phyloP scores from a whole-genome alignment of 2,113 vertebrate species.

The Cephalopterus ornatus region DNA sequence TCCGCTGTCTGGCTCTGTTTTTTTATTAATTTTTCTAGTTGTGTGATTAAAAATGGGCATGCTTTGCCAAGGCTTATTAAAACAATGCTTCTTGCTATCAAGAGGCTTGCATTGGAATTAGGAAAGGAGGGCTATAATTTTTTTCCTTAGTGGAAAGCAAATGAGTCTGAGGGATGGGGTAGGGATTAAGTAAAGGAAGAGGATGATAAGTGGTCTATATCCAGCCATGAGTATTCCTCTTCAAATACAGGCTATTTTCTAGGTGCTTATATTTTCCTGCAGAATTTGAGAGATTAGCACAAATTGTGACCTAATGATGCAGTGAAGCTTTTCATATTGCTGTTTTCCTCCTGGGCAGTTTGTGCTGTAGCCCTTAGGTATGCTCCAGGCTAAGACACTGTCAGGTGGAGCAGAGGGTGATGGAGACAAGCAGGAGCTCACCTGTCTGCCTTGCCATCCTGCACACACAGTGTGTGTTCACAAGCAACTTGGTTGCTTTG shows the following conservation, averaged over 20 bases:
- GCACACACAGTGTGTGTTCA: background rate
- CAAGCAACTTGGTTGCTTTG: background rate
- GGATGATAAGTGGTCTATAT: conserved; percentile 11
- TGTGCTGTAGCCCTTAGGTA: conserved; percentile 17
- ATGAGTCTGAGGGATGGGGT: background rate
- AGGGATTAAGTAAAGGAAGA: background rate
- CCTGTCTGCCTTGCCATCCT: background rate
- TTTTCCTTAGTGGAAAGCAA: background rate
- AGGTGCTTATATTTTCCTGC: background rate
- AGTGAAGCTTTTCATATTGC: conserved; percentile 27
- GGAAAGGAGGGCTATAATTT: background rate
- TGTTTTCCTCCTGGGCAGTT: conserved; percentile 36
- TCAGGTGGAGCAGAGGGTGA: background rate
- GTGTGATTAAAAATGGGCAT: background rate
- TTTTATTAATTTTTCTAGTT: background rate
- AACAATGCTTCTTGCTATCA: background rate
- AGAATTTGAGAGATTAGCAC: conserved; percentile 17
- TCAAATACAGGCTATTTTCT: conserved; percentile 26
- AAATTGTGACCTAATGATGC: conserved; percentile 59
- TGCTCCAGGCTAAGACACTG: conserved; percentile 40
- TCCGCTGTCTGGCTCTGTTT: background rate
- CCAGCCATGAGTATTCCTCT: background rate
- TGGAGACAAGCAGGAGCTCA: background rate
- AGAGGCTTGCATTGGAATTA: background rate
- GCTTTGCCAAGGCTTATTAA: background rate